Base-by-base conservation (phyloP, 2,888 invertebrate genomes). In the Pollenia griseotomentosa region DNA sequence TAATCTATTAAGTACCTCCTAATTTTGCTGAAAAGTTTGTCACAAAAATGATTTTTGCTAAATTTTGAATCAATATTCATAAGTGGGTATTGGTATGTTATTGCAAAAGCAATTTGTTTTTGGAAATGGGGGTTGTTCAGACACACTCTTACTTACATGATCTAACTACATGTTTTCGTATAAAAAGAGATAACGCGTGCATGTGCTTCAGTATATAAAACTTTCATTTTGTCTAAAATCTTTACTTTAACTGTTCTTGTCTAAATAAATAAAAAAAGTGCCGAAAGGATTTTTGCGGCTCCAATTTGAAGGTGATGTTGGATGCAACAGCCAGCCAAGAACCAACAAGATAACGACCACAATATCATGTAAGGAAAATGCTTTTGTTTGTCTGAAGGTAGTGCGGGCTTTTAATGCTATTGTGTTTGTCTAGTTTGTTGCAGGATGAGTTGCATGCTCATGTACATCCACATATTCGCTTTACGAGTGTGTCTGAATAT, bases 301-400 rank as follows among this genome's bases (percentile, higher is more conserved):
- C 16, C 16, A 10, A 53, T 53, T 59, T 40, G 33, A 33, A 59
- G 59, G 59, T 59, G 14, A 33, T 59, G 33, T 40, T 40, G 6
- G 33, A 59, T 14, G 33, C 33, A 59, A 59, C 12, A 40, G 40
- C 59, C 7, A 33, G n/a, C 53, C 53, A 53, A n/a, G 23, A 59
- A 59, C 59, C 14, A 59, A 59, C 59, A 8, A 33, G 33, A 40
- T 40, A 59, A 40, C 33, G 14, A 59, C 59, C 59, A 40, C 59
- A 59, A 59, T 2, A 59, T 14, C 2, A 59, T 40, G 14, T 40
- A 8, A 59, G 7, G 12, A 14, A 59, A 12, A 40, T 7, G 19
- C 10, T 42, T 63, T 42, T 16, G n/a, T 44, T 63, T 63, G n/a
- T 63, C 63, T 63, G 10, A 11, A n/a, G 6, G 63, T 33, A 33